A percentile compares a stretch with the other conserved stretches of the same genome.
phyloP scores from a whole-genome alignment of 2,888 invertebrate genomes.

The Ferdinandea cuprea region DNA sequence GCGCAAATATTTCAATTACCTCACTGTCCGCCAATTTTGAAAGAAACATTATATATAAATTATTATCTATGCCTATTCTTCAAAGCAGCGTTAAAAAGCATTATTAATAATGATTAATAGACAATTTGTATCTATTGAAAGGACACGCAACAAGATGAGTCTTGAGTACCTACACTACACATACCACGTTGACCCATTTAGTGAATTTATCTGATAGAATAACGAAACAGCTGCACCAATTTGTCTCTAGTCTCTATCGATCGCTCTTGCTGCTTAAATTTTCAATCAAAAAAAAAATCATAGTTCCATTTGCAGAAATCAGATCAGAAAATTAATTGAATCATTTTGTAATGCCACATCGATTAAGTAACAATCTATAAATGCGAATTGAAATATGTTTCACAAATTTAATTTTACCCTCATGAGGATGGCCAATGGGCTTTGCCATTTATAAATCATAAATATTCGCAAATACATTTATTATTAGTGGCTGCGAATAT shows the following conservation, averaged over 20 bases:
- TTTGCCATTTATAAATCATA: slow-evolving; percentile 13
- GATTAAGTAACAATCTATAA: slow-evolving; percentile 41
- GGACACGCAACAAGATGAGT: slow-evolving; percentile 40
- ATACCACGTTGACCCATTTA: slow-evolving; percentile 48
- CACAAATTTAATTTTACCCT: slow-evolving; percentile 35
- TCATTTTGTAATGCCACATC: slow-evolving; percentile 24
- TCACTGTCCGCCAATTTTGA: slow-evolving; percentile 50
- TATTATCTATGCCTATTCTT: slow-evolving; percentile 22
- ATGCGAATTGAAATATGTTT: slow-evolving; percentile 28
- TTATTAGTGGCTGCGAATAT: slow-evolving; percentile 42
- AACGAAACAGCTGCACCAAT: slow-evolving; percentile 22
- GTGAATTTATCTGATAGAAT: slow-evolving; percentile 31
- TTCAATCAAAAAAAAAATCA: slow-evolving; percentile 28
- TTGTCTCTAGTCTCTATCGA: too few species aligned
- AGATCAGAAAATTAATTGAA: slow-evolving; percentile 60
- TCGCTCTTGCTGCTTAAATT: slow-evolving; percentile 2
- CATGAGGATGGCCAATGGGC: slow-evolving; percentile 8
- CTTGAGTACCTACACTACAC: too few species aligned
- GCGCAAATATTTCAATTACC: slow-evolving; percentile 49
- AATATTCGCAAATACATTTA: slow-evolving; percentile 45
- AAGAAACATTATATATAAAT: slow-evolving; percentile 22
- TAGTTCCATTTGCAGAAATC: slow-evolving; percentile 34
- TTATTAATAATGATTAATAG: slow-evolving; percentile 54
- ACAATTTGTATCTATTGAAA: slow-evolving; percentile 45
- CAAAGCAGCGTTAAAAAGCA: slow-evolving; percentile 34